phyloP scores from a whole-genome alignment of 2,113 vertebrate genomes.

The Leptobrachium leishanense region DNA sequence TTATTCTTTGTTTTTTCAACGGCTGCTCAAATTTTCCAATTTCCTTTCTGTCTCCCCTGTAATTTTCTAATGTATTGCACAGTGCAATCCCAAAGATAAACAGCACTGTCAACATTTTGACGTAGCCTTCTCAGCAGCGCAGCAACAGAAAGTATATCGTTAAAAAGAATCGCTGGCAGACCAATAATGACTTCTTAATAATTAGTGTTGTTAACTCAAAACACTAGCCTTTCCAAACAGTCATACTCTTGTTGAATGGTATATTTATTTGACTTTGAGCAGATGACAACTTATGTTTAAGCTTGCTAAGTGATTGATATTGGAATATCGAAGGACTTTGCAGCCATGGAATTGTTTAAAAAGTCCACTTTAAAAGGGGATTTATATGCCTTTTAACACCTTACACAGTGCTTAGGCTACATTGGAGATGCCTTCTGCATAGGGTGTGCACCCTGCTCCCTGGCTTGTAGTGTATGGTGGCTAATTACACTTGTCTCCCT shows the following conservation, averaged over 20 bases:
- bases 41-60: constrained; percentile 23
- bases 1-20: not conserved
- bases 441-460: not conserved
- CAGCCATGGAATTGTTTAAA: too few relatives aligned
- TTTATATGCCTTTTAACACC: too few relatives aligned
- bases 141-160: constrained; percentile 16
- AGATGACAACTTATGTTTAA: not conserved
- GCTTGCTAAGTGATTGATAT: not conserved
- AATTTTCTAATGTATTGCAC: constrained; percentile 28
- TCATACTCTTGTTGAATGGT: constrained; percentile 10
- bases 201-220: constrained; percentile 36
- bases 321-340: not conserved
- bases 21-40: not conserved
- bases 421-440: too few relatives aligned
- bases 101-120: constrained; percentile 36
- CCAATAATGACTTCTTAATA: constrained; percentile 22
- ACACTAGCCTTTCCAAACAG: not conserved
- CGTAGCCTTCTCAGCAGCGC: constrained; percentile 3
- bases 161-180: constrained; percentile 20
- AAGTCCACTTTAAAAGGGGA: too few relatives aligned
- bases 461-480: too few relatives aligned
- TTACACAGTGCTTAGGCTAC: too few relatives aligned
- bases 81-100: constrained; percentile 33
- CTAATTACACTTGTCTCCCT: too few relatives aligned
- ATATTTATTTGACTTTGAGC: constrained; percentile 1